phyloP scores from a whole-genome alignment of 2,888 invertebrate genomes.

The Lymantria monacha region DNA sequence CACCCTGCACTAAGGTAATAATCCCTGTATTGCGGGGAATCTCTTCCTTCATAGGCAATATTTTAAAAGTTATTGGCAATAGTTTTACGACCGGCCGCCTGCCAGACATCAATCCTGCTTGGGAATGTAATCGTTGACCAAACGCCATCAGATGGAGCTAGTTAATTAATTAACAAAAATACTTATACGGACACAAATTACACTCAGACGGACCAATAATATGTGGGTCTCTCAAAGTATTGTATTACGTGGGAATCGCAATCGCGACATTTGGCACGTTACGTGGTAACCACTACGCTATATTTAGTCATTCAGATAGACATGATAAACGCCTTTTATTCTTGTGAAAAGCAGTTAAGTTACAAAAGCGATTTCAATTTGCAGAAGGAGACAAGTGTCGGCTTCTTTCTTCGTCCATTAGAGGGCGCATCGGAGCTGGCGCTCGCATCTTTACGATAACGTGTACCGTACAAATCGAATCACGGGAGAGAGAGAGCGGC shows the following conservation, averaged over 20 bases:
- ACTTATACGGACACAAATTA: too few species aligned
- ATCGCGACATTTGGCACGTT: background rate
- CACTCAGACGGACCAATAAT: too few species aligned
- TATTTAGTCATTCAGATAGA: background rate
- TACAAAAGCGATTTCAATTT: conserved; percentile 52
- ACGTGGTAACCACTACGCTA: too few species aligned
- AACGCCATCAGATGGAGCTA: too few species aligned
- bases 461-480: conserved; percentile 71
- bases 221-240: background rate
- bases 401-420: conserved; percentile 59
- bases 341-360: conserved; percentile 52
- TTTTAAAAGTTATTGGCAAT: too few species aligned
- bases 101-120: too few species aligned
- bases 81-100: too few species aligned
- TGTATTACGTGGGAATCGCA: background rate
- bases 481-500: conserved; percentile 55
- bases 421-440: conserved; percentile 39
- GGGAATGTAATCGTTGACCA: too few species aligned
- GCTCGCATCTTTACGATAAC: conserved; percentile 46
- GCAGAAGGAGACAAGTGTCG: conserved; percentile 51
- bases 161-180: too few species aligned
- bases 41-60: too few species aligned
- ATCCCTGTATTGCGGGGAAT: too few species aligned
- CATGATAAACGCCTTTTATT: conserved; percentile 49
- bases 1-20: too few species aligned